These are phyloP conservation scores for Strongylocentrotus purpuratus DNA, from an alignment of 35 echinoderm and acorn worm genomes.

Conservation along the genomic window DNA sequence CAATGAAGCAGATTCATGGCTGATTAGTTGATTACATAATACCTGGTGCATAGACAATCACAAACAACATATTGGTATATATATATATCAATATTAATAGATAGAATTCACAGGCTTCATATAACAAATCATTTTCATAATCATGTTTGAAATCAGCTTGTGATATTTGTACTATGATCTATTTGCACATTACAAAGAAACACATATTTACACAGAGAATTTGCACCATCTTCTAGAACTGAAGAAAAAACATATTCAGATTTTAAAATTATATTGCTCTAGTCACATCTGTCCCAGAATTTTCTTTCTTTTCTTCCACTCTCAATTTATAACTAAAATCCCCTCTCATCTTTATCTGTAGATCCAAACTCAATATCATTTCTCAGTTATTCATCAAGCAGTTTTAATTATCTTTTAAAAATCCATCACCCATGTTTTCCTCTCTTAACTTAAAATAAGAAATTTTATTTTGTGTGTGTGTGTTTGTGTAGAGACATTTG, in stretches of 20 bases:
- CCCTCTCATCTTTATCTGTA: background rate
- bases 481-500: too few species aligned
- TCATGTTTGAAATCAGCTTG: conserved; percentile 39
- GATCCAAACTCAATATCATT: too few species aligned
- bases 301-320: background rate
- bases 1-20: too few species aligned
- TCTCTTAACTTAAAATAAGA: too few species aligned
- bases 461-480: too few species aligned
- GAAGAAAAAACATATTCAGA: background rate
- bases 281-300: background rate
- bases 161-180: background rate
- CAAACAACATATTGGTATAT: background rate
- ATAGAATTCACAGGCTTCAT: background rate
- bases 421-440: too few species aligned
- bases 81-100: background rate
- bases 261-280: background rate
- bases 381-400: too few species aligned
- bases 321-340: background rate
- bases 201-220: background rate
- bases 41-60: background rate
- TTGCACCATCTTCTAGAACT: background rate
- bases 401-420: too few species aligned
- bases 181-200: background rate
- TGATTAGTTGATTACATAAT: background rate
- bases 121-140: conserved; percentile 28